A percentile compares a stretch with the other conserved stretches of the same genome.
Evolutionary conservation across 1,140 invertebrate species (phyloP).

Genomic region (Penaeus japonicus): DNA sequence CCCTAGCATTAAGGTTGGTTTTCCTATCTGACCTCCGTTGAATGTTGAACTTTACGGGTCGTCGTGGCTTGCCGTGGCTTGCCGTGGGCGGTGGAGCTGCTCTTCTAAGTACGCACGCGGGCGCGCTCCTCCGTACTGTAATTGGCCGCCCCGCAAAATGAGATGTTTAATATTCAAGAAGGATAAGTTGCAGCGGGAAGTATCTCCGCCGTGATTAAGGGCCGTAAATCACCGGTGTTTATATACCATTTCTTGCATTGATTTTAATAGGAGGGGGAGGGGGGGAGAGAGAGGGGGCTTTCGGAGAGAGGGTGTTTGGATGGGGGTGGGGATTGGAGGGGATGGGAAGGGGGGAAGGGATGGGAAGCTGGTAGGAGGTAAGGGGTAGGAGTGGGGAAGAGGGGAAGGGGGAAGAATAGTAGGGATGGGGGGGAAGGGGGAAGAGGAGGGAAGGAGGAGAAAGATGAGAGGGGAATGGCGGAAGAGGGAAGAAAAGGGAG

Average conservation of each 20-base stretch:
- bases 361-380: neutral
- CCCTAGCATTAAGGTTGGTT: too few species aligned
- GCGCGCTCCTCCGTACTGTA: neutral
- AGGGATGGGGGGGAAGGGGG: too few species aligned
- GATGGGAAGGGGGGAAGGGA: neutral
- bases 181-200: neutral
- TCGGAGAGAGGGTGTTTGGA: neutral
- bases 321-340: neutral
- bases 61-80: neutral
- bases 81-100: neutral
- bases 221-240: neutral
- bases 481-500: too few species aligned
- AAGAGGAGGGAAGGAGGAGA: too few species aligned
- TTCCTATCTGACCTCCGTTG: too few species aligned
- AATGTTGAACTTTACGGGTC: too few species aligned
- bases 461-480: too few species aligned
- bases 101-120: neutral
- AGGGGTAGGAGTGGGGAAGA: neutral
- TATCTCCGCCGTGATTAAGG: neutral
- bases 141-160: neutral
- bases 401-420: neutral
- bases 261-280: neutral
- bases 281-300: neutral
- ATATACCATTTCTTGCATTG: neutral
- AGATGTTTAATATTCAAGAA: constrained; percentile 27